Base-by-base conservation (phyloP, 2,797 vertebrate genomes). In the Spheniscus humboldti region DNA sequence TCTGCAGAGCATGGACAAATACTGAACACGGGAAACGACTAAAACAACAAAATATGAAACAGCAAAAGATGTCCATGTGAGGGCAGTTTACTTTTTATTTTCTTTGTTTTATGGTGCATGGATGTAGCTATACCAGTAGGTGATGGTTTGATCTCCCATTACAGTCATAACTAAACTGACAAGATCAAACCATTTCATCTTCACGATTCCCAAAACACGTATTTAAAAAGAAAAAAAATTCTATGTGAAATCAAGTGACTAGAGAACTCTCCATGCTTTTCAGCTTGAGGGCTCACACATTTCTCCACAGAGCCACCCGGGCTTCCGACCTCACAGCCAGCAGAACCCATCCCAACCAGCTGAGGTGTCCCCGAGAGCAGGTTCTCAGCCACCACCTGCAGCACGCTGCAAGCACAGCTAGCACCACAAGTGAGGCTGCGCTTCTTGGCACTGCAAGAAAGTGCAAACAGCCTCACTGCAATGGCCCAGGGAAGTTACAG, bases 11-110 rank as follows among this genome's bases (percentile, higher is more conserved):
- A 69, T 11, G 37, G 88, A 84, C 82, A 91, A 90, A 84, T n/a
- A 72, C 48, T 23, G 66, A 92, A 73, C 35, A 84, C 0, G 11
- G 88, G 89, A 96, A 95, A 93, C 84, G 6, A 92, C 87, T 94
- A 59, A 62, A 95, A 50, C 85, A 66, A 68, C 37, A 74, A 92
- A 94, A 86, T 86, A 83, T 8, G n/a, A 90, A 97, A 86, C 41
- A 81, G 78, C 75, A 83, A 80, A 95, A 71, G 31, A 64, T 7
- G 31, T 37, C 71, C 64, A 52, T 20, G 9, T 19, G 56, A 77
- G 35, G 33, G 35, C 31, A 90, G 69, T 19, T 90, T 41, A 73
- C 22, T 56, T 62, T 66, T 57, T 35, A 64, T 86, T 82, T 64
- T 87, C 64, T 73, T 37, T 59, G 14, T 22, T 84, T 74, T 56